Base-by-base conservation (phyloP, 2,113 vertebrate species). In the Neotoma lepida region DNA sequence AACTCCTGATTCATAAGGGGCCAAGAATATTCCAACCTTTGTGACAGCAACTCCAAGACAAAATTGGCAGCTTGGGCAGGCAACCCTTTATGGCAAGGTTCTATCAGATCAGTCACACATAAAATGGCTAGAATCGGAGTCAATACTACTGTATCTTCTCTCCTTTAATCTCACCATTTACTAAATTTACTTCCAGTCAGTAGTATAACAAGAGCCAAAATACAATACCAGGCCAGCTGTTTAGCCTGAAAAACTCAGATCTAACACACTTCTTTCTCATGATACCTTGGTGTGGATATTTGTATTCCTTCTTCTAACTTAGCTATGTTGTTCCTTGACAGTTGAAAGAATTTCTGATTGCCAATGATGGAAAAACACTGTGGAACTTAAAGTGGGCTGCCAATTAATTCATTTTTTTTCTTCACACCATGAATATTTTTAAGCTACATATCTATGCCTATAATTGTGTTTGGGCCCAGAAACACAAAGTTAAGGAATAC, bases 241-340 rank as follows among this genome's bases (percentile, higher is more conserved):
- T 41, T 30, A 33, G 14, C 18, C 41, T 70, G 64, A 81, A 86
- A 71, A 41, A 6, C 7, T 90, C 71, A 76, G 44, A 2, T 51
- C 51, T 76, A 85, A n/a, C 1, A 49, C 28, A 44, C 15, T 15
- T 17, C 9, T 93, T 77, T 92, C 61, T 63, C 35, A 24, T 28
- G 17, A 9, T 61, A 71, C 39, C 81, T 64, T 35, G 12, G 54
- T n/a, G 17, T 56, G 51, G 9, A 49, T 15, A 41, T 71, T 93
- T 96, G 85, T 82, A 58, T 39, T 82, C 24, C 28, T 92, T 86
- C 26, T 49, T 20, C 68, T 13, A 39, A 81, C 22, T 71, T 96
- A 54, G 35, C 64, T 33, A 24, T 13, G 33, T 51, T 41, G 2
- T 30, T 24, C n/a, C n/a, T 28, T 2, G 18, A n/a, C 61, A 76